Evolutionary conservation across 2,888 invertebrate species (phyloP).

Genomic region (Netelia inedita): DNA sequence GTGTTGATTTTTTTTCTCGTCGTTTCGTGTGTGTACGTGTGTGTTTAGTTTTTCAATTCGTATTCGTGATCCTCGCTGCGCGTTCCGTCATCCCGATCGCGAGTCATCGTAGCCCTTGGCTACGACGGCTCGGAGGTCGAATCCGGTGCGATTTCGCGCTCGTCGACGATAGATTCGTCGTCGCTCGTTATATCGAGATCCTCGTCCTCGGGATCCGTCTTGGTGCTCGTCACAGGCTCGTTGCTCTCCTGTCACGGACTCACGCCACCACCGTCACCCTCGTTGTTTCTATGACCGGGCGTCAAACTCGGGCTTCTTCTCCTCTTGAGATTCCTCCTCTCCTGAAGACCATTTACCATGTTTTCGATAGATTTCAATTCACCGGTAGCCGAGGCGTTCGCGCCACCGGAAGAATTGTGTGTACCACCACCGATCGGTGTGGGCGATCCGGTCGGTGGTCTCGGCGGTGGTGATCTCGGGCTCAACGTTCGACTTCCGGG

Average conservation of each 20-base stretch:
- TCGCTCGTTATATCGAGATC: conserved; percentile 72
- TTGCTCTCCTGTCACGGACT: conserved; percentile 84
- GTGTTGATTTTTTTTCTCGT: neutral
- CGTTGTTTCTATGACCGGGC: conserved; percentile 80
- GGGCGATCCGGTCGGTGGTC: conserved; percentile 87
- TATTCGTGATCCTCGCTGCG: neutral
- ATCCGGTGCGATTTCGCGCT: conserved; percentile 80
- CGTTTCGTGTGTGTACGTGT: neutral
- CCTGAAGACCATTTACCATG: conserved; percentile 98
- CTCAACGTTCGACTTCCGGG: conserved; percentile 89
- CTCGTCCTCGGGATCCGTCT: conserved; percentile 74
- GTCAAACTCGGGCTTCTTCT: conserved; percentile 86
- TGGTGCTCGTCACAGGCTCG: conserved; percentile 80
- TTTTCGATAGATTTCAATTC: conserved; percentile 98
- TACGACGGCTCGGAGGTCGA: conserved; percentile 84
- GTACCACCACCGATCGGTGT: conserved; percentile 86
- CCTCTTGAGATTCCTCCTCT: conserved; percentile 89
- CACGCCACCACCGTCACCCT: conserved; percentile 80
- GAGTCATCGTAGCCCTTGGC: conserved; percentile 69
- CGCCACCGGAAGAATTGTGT: conserved; percentile 75
- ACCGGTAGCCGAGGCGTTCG: conserved; percentile 88
- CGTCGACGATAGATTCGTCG: conserved; percentile 68
- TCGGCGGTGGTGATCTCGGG: conserved; percentile 87
- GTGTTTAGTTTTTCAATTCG: neutral
- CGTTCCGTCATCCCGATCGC: neutral